These are phyloP conservation scores for Lasioglossum vierecki DNA, from an alignment of 2,888 invertebrate genomes.

Conservation along the genomic window DNA sequence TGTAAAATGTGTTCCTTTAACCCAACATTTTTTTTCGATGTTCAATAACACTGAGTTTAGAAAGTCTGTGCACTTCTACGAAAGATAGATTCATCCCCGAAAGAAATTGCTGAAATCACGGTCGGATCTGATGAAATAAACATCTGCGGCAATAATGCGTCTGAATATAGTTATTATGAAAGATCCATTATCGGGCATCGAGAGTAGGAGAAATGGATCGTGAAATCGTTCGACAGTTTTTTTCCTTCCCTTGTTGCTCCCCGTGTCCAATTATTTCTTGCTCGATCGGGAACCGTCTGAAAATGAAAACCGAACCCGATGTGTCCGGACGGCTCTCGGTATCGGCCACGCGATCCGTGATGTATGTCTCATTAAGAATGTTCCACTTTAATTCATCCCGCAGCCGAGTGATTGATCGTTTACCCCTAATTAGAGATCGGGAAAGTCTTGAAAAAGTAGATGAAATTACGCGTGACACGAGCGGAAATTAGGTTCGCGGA, in stretches of 20 bases:
- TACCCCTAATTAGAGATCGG: conserved; percentile 71
- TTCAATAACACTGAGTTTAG: background rate
- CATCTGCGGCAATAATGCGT: background rate
- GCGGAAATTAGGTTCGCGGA: conserved; percentile 78
- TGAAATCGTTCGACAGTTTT: background rate
- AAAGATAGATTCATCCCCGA: background rate
- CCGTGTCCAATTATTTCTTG: conserved; percentile 2
- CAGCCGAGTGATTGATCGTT: conserved; percentile 70
- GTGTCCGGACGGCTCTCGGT: background rate
- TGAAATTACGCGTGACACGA: conserved; percentile 78
- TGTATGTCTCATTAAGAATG: conserved; percentile 62
- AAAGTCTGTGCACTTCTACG: background rate
- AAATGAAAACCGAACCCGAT: background rate
- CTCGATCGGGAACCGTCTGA: background rate
- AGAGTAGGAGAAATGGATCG: background rate
- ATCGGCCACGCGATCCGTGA: conserved; percentile 29
- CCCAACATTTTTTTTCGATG: background rate
- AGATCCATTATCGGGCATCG: background rate
- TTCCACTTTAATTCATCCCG: conserved; percentile 59
- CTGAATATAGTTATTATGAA: background rate
- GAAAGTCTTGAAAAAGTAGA: conserved; percentile 73
- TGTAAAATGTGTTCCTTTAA: background rate
- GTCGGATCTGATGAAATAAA: background rate
- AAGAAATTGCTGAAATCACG: background rate
- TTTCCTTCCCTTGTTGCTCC: background rate